Evolutionary conservation across 2,888 invertebrate species (phyloP).

Genomic region (Polyommatus icarus): DNA sequence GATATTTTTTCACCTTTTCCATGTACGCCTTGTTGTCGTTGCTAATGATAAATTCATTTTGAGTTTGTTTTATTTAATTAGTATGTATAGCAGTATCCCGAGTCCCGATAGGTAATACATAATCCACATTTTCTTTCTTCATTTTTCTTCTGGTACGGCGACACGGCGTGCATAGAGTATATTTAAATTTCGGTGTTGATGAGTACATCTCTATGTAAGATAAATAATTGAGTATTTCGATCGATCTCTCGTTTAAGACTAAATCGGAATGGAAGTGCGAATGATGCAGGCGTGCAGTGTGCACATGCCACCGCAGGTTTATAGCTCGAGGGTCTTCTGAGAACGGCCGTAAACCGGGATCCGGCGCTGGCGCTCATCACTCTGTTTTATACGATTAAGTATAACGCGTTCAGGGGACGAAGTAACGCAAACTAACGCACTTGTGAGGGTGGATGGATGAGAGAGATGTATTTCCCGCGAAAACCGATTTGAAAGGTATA

Average conservation of each 20-base stretch:
- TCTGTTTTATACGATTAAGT: slow-evolving; percentile 29
- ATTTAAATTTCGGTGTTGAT: no score
- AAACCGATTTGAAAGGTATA: no score
- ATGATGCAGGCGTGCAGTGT: slow-evolving; percentile 47
- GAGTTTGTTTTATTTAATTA: no score
- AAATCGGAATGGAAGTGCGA: neutral
- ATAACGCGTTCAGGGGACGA: neutral
- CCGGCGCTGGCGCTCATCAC: slow-evolving; percentile 52
- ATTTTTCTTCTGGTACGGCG: neutral
- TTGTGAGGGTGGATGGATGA: neutral
- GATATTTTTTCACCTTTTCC: neutral
- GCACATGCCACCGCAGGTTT: slow-evolving; percentile 78
- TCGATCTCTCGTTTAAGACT: neutral
- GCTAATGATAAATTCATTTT: neutral
- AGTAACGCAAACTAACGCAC: neutral
- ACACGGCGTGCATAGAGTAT: neutral
- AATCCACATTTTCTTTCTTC: neutral
- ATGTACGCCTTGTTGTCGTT: neutral
- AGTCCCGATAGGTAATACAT: no score
- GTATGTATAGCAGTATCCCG: no score
- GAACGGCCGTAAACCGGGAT: slow-evolving; percentile 68
- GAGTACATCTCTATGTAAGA: neutral
- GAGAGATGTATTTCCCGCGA: no score
- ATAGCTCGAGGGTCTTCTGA: slow-evolving; percentile 68
- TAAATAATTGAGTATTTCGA: neutral